Base-by-base conservation (phyloP, 1,140 invertebrate species). In the Zaprionus taronus region DNA sequence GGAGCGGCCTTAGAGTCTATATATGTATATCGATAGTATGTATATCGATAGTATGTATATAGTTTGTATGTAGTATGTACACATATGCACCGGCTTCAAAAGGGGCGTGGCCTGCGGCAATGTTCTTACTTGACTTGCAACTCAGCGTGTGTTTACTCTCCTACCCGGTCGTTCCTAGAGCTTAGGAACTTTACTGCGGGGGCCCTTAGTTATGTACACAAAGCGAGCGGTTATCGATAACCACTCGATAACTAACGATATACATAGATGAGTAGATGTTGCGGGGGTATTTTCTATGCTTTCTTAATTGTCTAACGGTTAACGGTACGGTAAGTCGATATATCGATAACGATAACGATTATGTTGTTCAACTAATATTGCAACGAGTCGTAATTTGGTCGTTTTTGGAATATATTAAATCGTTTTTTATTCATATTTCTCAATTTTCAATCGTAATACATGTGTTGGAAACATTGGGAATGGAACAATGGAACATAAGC, bases 71-170 rank as follows among this genome's bases (percentile, higher is more conserved):
- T 41, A 66, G 47, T 83, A 83, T 83, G 65, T 84, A 84, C 77
- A 84, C 81, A 79, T 38, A 56, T 75, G 65, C 41, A 17, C 53
- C 67, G 36, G 5, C n/a, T 47, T 28, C 41, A n/a, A 53, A 20
- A 14, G 47, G 24, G 12, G 11, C 17, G 47, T 36, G 36, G 58
- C 28, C 22, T 60, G 22, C 4, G 58, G 36, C 60, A 70, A 63
- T 70, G 68, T 49, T 51, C 49, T 83, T 84, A 87, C 81, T 87
- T 89, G 84, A 89, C 84, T 80, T 80, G 78, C 63, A 81, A 81
- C 84, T 87, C 83, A 34, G 74, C 72, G 38, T 81, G 69, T 47
- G 62, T 68, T 58, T 78, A 66, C 67, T 61, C 67, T 61, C 62
- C 75, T 74, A 75, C 81, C 83, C 84, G 81, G 78, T 81, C 28